Evolutionary conservation across 2,113 vertebrate genomes (phyloP).

Genomic region (Dolichallabes microphthalmus): DNA sequence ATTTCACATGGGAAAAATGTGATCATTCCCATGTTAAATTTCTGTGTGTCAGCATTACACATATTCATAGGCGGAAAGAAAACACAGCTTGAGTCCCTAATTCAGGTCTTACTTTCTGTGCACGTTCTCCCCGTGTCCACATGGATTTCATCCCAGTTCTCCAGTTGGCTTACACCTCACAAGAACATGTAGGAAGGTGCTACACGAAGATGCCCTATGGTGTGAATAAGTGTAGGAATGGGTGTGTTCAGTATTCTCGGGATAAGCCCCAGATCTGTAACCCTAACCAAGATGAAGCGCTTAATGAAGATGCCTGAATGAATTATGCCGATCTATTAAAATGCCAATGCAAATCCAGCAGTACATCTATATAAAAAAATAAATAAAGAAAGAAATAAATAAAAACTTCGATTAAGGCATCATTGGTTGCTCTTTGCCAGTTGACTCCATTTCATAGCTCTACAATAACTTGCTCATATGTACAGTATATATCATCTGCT

Average conservation of each 20-base stretch:
- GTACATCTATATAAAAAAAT: not conserved
- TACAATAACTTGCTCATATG: not conserved
- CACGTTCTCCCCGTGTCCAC: not conserved
- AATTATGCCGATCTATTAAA: not conserved
- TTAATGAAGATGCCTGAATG: not conserved
- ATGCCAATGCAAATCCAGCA: not conserved
- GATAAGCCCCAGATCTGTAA: conserved; percentile 7
- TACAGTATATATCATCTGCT: not conserved
- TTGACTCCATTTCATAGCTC: not conserved
- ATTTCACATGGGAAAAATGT: conserved; percentile 1
- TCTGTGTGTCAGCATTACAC: not conserved
- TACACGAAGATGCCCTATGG: not conserved
- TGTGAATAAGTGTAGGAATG: not conserved
- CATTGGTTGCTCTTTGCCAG: not conserved
- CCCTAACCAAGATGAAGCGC: not conserved
- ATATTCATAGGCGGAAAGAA: not conserved
- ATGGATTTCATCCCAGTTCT: not conserved
- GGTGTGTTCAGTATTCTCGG: not conserved
- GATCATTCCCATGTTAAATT: not conserved
- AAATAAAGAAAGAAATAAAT: too few species aligned
- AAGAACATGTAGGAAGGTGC: not conserved
- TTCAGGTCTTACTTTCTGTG: not conserved
- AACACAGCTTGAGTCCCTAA: not conserved
- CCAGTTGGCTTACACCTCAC: not conserved
- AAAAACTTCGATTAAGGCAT: not conserved